phyloP scores from a whole-genome alignment of 1,140 invertebrate genomes.

The Diorhabda carinulata region DNA sequence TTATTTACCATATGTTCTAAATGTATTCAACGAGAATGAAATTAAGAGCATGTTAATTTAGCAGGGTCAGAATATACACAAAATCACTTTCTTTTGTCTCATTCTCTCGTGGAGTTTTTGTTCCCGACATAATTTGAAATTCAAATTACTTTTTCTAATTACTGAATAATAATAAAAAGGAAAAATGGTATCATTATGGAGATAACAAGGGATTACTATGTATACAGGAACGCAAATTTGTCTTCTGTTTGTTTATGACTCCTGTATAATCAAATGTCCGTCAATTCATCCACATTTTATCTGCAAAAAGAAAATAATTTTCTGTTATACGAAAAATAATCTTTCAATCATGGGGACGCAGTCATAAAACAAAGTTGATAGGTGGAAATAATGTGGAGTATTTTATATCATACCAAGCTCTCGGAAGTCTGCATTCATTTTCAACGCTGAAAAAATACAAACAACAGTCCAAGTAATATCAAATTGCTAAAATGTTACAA shows the following conservation, averaged over 20 bases:
- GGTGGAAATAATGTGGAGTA: no score
- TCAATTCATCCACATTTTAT: no score
- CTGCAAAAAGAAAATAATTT: no score
- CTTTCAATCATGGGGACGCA: no score
- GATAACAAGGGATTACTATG: background rate
- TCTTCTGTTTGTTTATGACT: background rate
- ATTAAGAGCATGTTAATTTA: background rate
- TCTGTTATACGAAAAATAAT: no score
- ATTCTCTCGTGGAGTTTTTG: background rate
- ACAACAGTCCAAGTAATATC: no score
- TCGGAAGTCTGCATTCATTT: no score
- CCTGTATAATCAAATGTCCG: background rate
- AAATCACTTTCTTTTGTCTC: constrained; percentile 2
- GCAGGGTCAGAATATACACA: background rate
- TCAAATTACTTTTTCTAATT: constrained; percentile 3
- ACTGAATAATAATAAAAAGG: constrained; percentile 3
- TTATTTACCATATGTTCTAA: background rate
- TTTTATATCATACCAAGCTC: no score
- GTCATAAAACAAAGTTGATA: no score
- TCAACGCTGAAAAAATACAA: no score
- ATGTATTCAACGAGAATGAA: background rate
- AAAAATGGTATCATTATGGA: constrained; percentile 1
- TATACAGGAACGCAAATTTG: background rate
- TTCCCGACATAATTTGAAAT: constrained; percentile 2
- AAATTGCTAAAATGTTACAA: no score